Evolutionary conservation across 2,113 vertebrate genomes (phyloP), one percentile per base, ranked within the genome.

Genomic region (Cnemophilus loriae): DNA sequence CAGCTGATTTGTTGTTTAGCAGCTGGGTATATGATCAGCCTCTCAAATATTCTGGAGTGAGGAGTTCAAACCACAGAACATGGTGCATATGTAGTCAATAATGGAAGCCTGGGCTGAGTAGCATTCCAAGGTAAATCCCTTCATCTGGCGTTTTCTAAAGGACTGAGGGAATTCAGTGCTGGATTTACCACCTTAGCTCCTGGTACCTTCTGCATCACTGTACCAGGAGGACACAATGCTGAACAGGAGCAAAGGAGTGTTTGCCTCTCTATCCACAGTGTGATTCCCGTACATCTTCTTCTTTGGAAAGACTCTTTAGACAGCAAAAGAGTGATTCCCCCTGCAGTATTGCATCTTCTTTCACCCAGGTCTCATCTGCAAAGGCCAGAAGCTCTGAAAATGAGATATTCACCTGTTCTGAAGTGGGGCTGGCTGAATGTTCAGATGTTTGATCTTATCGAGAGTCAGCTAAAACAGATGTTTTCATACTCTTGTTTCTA

Each of bases 31-130:
- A 3, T 57, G 47, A 77, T 49, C 70, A 86, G 63, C 41, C 50
- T 65, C 26, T 46, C 41, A 65, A 74, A 17, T 12, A 55, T 24
- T 24, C 10, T 1, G 7, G 71, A 21, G 7, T 0, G 1, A 15
- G 26, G 46, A 73, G 8, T 6, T 13, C 15, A 37, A 79, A 5
- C 14, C 42, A 65, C 42, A 56, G 17, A 39, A 5, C 15, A 17
- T 2, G 33, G 16, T 57, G 35, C 2, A 8, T 52, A 3, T 1
- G 3, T 53, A 28, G 16, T 68, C 37, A 60, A 27, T 35, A 57
- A 57, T 32, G 28, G 55, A 81, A 93, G 63, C 39, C 30, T 55
- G 33, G 17, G 22, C 5, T 68, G 73, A 63, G 13, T 9, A 46
- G 49, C 30, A 28, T 35, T 90, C 67, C 83, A 78, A 71, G 30